Conservation (phyloP, 2,888 invertebrate genomes). For the Plagodis pulveraria region DNA sequence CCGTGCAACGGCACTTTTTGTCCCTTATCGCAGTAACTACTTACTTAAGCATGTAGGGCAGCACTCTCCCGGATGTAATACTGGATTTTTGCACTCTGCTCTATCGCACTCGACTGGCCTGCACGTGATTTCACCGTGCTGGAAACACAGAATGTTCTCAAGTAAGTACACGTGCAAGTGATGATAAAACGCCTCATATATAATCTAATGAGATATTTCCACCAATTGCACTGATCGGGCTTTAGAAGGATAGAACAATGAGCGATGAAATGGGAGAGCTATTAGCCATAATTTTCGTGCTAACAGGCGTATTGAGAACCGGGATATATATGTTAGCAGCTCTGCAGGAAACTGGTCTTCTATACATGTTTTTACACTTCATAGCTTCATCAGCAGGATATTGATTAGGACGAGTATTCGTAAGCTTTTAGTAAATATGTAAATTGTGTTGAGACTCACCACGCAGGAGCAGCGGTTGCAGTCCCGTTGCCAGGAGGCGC, state of each 20-base stretch:
- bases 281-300: too few species aligned
- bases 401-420: too few species aligned
- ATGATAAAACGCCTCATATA: too few species aligned
- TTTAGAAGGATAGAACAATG: neutral
- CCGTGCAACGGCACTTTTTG: too few species aligned
- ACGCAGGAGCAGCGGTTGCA: conserved; percentile 96
- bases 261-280: neutral
- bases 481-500: conserved; percentile 93
- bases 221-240: neutral
- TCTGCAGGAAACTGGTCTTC: too few species aligned
- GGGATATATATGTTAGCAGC: too few species aligned
- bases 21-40: conserved; percentile 49
- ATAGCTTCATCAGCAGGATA: too few species aligned
- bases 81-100: conserved; percentile 92
- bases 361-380: too few species aligned
- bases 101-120: conserved; percentile 92
- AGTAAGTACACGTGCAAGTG: too few species aligned
- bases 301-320: too few species aligned
- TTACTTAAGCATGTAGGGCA: conserved; percentile 95
- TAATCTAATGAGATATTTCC: too few species aligned
- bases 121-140: conserved; percentile 95
- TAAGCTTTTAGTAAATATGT: too few species aligned
- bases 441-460: conserved; percentile 71
- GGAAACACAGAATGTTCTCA: conserved; percentile 45
- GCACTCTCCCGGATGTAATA: conserved; percentile 91